Evolutionary conservation across 2,113 vertebrate genomes (phyloP).

Genomic region (Lipophrys pholis): DNA sequence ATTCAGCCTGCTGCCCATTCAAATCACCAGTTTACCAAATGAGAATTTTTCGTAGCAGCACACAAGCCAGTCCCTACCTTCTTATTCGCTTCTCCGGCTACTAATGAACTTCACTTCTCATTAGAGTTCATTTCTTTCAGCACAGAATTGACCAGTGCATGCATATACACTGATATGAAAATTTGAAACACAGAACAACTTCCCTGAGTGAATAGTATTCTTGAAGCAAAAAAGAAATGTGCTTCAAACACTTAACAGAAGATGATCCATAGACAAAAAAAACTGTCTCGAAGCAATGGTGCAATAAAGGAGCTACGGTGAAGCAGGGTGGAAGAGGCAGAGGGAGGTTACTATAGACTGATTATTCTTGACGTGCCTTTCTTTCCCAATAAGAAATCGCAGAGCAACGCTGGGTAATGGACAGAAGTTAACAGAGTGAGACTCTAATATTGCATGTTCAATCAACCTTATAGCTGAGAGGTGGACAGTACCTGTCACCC

Average conservation of each 20-base stretch:
- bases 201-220: slow-evolving; percentile 22
- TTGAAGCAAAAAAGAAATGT: slow-evolving; percentile 45
- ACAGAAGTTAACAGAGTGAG: slow-evolving; percentile 42
- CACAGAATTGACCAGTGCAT: slow-evolving; percentile 41
- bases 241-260: slow-evolving; percentile 48
- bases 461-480: slow-evolving; percentile 42
- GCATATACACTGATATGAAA: slow-evolving; percentile 10
- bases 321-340: neutral
- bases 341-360: slow-evolving; percentile 25
- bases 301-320: slow-evolving; percentile 7
- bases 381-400: slow-evolving; percentile 20
- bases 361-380: slow-evolving; percentile 39
- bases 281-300: slow-evolving; percentile 32
- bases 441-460: slow-evolving; percentile 46
- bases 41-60: slow-evolving; percentile 15
- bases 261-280: slow-evolving; percentile 29
- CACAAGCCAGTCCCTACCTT: slow-evolving; percentile 23
- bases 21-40: slow-evolving; percentile 24
- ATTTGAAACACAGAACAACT: slow-evolving; percentile 14
- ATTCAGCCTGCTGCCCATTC: slow-evolving; percentile 34
- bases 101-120: slow-evolving; percentile 64
- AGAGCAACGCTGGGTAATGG: slow-evolving; percentile 30
- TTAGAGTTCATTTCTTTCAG: slow-evolving; percentile 43
- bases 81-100: slow-evolving; percentile 63
- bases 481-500: slow-evolving; percentile 36